Conservation (phyloP, 2,797 vertebrate genomes). For the Lepilemur septentrionalis region DNA sequence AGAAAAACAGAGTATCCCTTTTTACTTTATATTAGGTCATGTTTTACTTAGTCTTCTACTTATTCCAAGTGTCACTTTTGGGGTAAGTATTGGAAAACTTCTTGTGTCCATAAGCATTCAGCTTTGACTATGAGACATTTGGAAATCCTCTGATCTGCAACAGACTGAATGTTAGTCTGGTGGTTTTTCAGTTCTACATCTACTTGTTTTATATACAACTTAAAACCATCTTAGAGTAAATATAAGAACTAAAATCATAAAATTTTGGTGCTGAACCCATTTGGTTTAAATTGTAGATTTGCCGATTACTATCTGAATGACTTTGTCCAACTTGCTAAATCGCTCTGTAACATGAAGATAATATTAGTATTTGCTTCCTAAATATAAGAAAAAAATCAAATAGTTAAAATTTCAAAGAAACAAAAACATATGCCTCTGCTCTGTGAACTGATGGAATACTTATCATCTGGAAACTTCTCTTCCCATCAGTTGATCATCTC, state of each 20-base stretch:
- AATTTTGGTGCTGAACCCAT: neutral
- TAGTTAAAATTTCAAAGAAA: neutral
- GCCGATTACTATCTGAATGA: neutral
- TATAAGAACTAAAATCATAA: neutral
- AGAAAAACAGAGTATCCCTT: neutral
- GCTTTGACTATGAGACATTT: neutral
- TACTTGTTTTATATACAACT: neutral
- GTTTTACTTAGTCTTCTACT: neutral
- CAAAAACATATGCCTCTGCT: neutral
- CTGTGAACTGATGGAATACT: neutral
- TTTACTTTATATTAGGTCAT: neutral
- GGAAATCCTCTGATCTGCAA: neutral
- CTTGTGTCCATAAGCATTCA: neutral
- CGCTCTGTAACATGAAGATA: neutral
- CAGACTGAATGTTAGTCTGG: neutral
- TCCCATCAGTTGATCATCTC: neutral
- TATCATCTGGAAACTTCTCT: neutral
- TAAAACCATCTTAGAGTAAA: neutral
- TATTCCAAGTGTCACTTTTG: neutral
- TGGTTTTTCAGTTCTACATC: too few species aligned
- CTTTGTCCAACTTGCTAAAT: neutral
- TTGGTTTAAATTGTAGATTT: neutral
- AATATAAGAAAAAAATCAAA: neutral
- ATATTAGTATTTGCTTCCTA: neutral
- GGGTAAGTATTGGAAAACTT: neutral